These are phyloP conservation scores for Platorchestia sp. DNA, from an alignment of 1,140 invertebrate species.

Conservation along the genomic window DNA sequence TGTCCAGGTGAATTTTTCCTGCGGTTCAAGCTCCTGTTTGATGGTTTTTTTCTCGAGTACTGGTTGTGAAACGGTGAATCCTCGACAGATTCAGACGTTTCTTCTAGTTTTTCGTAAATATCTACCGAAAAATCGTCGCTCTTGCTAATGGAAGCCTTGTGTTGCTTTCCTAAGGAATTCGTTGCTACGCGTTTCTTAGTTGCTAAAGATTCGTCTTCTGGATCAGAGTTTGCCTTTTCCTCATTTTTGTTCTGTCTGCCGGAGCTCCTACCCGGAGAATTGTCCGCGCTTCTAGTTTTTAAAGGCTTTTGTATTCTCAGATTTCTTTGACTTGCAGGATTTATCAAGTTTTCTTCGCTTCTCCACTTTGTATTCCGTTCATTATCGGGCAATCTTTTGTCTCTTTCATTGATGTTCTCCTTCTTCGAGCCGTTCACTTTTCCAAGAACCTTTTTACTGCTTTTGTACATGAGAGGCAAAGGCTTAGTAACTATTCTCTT, in stretches of 20 bases:
- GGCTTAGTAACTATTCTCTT: slow-evolving; percentile 74
- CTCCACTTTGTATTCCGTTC: neutral
- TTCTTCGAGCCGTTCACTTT: slow-evolving; percentile 6
- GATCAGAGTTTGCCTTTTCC: slow-evolving; percentile 71
- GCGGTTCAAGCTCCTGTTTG: neutral
- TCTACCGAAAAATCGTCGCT: slow-evolving; percentile 61
- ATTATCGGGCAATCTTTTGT: neutral
- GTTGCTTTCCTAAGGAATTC: slow-evolving; percentile 57
- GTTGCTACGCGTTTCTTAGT: slow-evolving; percentile 68
- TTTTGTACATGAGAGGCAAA: slow-evolving; percentile 74
- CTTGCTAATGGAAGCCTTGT: slow-evolving; percentile 63
- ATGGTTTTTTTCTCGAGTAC: neutral
- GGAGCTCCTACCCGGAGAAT: slow-evolving; percentile 62
- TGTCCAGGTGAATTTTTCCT: neutral
- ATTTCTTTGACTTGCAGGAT: neutral
- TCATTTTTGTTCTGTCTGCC: slow-evolving; percentile 69
- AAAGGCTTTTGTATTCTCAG: slow-evolving; percentile 11
- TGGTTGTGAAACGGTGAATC: slow-evolving; percentile 38
- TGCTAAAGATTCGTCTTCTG: slow-evolving; percentile 70
- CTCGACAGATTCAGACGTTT: slow-evolving; percentile 52
- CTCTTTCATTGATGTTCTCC: neutral
- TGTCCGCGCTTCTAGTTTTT: slow-evolving; percentile 23
- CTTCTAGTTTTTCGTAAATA: slow-evolving; percentile 58
- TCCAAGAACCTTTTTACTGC: slow-evolving; percentile 67
- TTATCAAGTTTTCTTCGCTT: slow-evolving; percentile 27